Base-by-base conservation (phyloP, 2,888 invertebrate species). In the Zhuqinia jingwanae region DNA sequence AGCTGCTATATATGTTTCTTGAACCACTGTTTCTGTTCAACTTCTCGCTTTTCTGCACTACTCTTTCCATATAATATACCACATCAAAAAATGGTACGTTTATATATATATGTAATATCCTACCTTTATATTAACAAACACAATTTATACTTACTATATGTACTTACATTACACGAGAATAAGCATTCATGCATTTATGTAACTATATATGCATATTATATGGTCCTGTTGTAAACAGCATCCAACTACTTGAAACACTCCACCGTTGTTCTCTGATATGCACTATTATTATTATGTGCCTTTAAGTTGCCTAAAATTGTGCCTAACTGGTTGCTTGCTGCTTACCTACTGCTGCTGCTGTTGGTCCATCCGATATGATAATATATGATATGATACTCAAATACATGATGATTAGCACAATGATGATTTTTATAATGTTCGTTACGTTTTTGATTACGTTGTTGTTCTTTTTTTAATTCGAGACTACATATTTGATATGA, bases 261-360 rank as follows among this genome's bases (percentile, higher is more conserved):
- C 36, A 36, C 36, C 36, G 36, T n/a, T n/a, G n/a, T 36, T 36
- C 36, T 36, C 36, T 30, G 15, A 10, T 13, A 47, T n/a, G 13
- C 47, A 47, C 47, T 63, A n/a, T 13, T 65, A 42, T 45, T 68
- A 27, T 65, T 36, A 65, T 17, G 36, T 45, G 20, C 68, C 60
- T 27, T 73, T 56, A 15, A 56, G 68, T 70, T 65, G 65, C 79
- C 79, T 78, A 60, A 70, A 83, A 83, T 58, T 42, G 84, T 77
- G 75, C 77, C 77, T 77, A 68, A 84, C 68, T 78, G 68, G 68
- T 77, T 84, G 63, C 53, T 76, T 83, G 75, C 84, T 84, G 68
- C 50, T 76, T 75, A 76, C 65, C 84, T 70, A 77, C 84, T 84
- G 65, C 56, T n/a, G n/a, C n/a, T 76, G 60, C 30, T 81, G 65